Evolutionary conservation across 2,113 vertebrate species (phyloP).

Genomic region (Boulengeromyrus knoepffleri): DNA sequence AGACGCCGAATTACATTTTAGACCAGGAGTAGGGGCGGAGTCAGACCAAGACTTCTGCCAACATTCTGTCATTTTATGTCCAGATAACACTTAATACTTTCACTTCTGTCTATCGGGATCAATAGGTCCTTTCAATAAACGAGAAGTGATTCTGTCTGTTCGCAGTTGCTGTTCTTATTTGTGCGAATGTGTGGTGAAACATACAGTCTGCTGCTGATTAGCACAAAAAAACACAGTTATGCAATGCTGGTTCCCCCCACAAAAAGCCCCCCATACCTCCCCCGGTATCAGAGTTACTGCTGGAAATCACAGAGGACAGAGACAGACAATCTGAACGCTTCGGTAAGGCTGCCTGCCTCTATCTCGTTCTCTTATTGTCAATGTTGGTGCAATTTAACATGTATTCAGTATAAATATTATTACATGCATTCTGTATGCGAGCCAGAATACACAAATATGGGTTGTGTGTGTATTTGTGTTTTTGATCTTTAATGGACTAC

Average conservation of each 20-base stretch:
- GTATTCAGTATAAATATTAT: not conserved
- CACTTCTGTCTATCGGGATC: not conserved
- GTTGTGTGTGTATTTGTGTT: not conserved
- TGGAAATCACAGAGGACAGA: not conserved
- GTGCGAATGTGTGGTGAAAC: not conserved
- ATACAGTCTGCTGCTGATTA: not conserved
- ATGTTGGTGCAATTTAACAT: not conserved
- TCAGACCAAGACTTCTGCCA: not conserved
- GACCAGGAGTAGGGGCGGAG: not conserved
- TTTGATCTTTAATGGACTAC: not conserved
- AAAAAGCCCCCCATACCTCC: not conserved
- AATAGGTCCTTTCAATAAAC: not conserved
- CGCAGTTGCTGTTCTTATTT: not conserved
- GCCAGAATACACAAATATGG: not conserved
- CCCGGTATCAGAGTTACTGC: not conserved
- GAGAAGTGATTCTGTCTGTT: not conserved
- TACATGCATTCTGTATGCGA: not conserved
- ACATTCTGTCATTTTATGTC: not conserved
- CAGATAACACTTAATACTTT: not conserved
- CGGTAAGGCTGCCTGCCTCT: not conserved
- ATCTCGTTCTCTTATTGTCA: not conserved
- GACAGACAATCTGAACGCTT: not conserved
- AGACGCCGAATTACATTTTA: not conserved
- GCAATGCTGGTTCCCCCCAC: not conserved
- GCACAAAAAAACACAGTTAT: not conserved